Conservation (phyloP, 2,888 invertebrate genomes). For the Strigamia crassipes region DNA sequence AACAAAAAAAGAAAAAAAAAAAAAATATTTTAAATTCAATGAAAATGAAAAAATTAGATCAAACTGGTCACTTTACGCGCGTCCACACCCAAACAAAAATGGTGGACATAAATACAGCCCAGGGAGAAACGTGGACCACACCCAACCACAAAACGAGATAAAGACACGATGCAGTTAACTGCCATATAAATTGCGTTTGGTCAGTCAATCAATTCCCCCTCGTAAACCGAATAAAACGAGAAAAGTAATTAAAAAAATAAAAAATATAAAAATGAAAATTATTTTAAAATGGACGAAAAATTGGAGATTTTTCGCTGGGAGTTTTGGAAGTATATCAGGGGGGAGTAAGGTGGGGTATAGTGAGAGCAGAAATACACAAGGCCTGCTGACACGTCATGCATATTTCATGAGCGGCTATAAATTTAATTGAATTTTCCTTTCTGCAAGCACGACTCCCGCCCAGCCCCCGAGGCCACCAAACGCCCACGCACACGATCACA, state of each 20-base stretch:
- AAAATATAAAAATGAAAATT: neutral
- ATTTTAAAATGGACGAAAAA: neutral
- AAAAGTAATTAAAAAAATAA: neutral
- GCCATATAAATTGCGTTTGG: slow-evolving; percentile 25
- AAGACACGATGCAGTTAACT: slow-evolving; percentile 36
- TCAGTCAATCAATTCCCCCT: neutral
- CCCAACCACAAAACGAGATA: slow-evolving; percentile 41
- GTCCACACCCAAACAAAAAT: slow-evolving; percentile 27
- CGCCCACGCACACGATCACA: slow-evolving; percentile 40
- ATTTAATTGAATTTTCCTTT: slow-evolving; percentile 44
- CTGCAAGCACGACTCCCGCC: slow-evolving; percentile 40
- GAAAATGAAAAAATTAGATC: neutral
- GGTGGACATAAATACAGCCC: slow-evolving; percentile 39
- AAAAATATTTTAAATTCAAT: neutral
- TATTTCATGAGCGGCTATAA: slow-evolving; percentile 43
- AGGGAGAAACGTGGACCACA: slow-evolving; percentile 10
- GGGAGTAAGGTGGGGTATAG: neutral
- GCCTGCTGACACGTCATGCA: slow-evolving; percentile 43
- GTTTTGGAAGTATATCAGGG: neutral
- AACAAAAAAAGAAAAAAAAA: slow-evolving; percentile 47
- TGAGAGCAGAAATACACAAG: slow-evolving; percentile 38
- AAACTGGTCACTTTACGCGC: slow-evolving; percentile 21
- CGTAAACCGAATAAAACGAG: neutral
- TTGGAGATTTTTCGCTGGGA: neutral
- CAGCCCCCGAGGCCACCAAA: slow-evolving; percentile 40